Evolutionary conservation across 2,113 vertebrate genomes (phyloP).

Genomic region (Spea multiplicata): DNA sequence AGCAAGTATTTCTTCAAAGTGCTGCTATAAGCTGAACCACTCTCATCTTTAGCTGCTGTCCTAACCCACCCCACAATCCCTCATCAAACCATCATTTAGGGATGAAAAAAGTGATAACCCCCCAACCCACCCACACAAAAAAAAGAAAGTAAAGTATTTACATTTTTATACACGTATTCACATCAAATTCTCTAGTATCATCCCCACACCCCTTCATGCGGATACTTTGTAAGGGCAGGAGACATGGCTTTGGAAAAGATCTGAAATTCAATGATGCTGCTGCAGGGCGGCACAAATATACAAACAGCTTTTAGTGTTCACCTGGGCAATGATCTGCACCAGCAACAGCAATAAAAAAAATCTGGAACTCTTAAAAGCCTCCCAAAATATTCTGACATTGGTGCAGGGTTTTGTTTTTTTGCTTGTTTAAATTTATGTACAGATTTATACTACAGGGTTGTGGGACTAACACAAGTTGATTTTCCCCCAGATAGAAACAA

Average conservation of each 20-base stretch:
- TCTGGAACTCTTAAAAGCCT: slow-evolving; percentile 70
- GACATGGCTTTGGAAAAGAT: slow-evolving; percentile 69
- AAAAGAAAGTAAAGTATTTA: slow-evolving; percentile 73
- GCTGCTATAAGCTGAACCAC: slow-evolving; percentile 81
- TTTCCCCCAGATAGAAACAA: slow-evolving; percentile 59
- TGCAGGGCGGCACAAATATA: slow-evolving; percentile 56
- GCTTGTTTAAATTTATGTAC: slow-evolving; percentile 62
- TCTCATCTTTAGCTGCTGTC: slow-evolving; percentile 79
- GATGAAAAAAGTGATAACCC: slow-evolving; percentile 64
- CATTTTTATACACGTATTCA: slow-evolving; percentile 84
- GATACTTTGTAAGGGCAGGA: slow-evolving; percentile 68
- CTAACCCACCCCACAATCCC: slow-evolving; percentile 74
- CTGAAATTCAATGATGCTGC: slow-evolving; percentile 64
- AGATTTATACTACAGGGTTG: slow-evolving; percentile 71
- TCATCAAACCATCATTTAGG: slow-evolving; percentile 74
- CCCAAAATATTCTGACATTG: slow-evolving; percentile 61
- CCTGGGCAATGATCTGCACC: slow-evolving; percentile 64
- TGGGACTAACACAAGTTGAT: slow-evolving; percentile 68
- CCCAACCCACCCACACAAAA: slow-evolving; percentile 58
- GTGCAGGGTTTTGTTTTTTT: slow-evolving; percentile 51
- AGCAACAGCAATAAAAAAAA: slow-evolving; percentile 64
- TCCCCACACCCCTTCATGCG: slow-evolving; percentile 48
- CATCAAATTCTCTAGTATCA: slow-evolving; percentile 69
- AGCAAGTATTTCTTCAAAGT: slow-evolving; percentile 59
- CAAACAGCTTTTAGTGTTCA: slow-evolving; percentile 73